Conservation (phyloP, 2,888 invertebrate genomes). For the Caenorhabditis uteleia region DNA sequence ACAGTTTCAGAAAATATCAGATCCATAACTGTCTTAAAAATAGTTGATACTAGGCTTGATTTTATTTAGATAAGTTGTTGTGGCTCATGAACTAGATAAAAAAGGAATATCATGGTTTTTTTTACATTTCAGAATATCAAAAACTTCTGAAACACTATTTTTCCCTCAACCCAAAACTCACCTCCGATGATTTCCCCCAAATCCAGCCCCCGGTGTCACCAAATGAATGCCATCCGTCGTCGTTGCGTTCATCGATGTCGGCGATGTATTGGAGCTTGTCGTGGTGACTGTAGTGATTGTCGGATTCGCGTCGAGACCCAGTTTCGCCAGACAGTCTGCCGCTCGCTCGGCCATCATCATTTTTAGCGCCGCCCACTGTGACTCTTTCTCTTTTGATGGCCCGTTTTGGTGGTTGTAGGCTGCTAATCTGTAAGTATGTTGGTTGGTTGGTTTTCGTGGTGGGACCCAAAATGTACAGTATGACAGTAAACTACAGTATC, state of each 20-base stretch:
- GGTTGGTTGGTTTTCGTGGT: too few species aligned
- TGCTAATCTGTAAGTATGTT: constrained; percentile 40
- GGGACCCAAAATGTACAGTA: too few species aligned
- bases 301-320: constrained; percentile 44
- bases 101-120: constrained; percentile 35
- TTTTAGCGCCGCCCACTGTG: constrained; percentile 67
- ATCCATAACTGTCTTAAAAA: too few species aligned
- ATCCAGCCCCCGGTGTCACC: constrained; percentile 16
- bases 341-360: constrained; percentile 69
- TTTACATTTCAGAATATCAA: constrained; percentile 8
- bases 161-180: not conserved
- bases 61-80: too few species aligned
- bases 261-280: constrained; percentile 11
- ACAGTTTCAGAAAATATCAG: too few species aligned
- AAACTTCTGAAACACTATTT: not conserved
- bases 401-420: constrained; percentile 28
- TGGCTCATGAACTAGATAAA: too few species aligned
- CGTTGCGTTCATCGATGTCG: constrained; percentile 20
- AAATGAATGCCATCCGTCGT: constrained; percentile 27
- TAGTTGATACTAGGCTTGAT: too few species aligned
- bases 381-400: constrained; percentile 57
- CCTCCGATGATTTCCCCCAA: constrained; percentile 51
- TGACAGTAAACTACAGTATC: too few species aligned
- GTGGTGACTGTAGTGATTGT: not conserved
- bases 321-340: constrained; percentile 63